Percentiles rank a stretch among this genome's conserved stretches.
Evolutionary conservation across 2,888 invertebrate genomes (phyloP).

Genomic region (Cistogaster globosa): DNA sequence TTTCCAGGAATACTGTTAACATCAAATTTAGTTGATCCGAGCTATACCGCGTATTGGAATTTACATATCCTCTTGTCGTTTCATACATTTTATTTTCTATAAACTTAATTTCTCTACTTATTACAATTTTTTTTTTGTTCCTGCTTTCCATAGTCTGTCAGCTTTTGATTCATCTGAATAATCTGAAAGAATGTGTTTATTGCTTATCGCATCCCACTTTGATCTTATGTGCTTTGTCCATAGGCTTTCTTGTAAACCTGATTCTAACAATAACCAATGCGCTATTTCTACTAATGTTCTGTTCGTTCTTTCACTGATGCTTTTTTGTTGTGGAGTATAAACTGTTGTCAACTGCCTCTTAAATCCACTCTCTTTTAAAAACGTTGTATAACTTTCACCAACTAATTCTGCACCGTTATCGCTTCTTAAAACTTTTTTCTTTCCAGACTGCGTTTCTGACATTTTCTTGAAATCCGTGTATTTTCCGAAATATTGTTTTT

Average conservation of each 20-base stretch:
- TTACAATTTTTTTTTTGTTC: not conserved
- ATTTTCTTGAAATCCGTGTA: slow-evolving; percentile 20
- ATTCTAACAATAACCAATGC: slow-evolving; percentile 5
- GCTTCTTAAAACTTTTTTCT: slow-evolving; percentile 1
- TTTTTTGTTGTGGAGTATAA: slow-evolving; percentile 17
- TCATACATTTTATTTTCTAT: not conserved
- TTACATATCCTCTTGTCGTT: not conserved
- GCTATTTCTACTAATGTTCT: slow-evolving; percentile 11
- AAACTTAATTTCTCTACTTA: slow-evolving; percentile 1
- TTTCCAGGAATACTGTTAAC: not conserved
- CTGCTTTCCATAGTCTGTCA: slow-evolving; percentile 15
- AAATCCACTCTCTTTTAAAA: not conserved
- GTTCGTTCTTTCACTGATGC: slow-evolving; percentile 12
- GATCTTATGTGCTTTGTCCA: not conserved
- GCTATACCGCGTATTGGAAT: not conserved
- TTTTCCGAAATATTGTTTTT: slow-evolving; percentile 25
- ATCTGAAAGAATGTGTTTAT: slow-evolving; percentile 1
- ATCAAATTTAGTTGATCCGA: not conserved
- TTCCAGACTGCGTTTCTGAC: not conserved
- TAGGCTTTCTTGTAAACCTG: not conserved
- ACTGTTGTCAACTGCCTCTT: slow-evolving; percentile 6
- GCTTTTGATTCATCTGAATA: no score
- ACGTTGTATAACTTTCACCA: not conserved
- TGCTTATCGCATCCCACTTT: slow-evolving; percentile 11
- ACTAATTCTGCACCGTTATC: slow-evolving; percentile 56